A percentile compares a stretch with the other conserved stretches of the same genome.
phyloP scores from a whole-genome alignment of 2,797 vertebrate genomes.

The Parotocinclus haroldoi region DNA sequence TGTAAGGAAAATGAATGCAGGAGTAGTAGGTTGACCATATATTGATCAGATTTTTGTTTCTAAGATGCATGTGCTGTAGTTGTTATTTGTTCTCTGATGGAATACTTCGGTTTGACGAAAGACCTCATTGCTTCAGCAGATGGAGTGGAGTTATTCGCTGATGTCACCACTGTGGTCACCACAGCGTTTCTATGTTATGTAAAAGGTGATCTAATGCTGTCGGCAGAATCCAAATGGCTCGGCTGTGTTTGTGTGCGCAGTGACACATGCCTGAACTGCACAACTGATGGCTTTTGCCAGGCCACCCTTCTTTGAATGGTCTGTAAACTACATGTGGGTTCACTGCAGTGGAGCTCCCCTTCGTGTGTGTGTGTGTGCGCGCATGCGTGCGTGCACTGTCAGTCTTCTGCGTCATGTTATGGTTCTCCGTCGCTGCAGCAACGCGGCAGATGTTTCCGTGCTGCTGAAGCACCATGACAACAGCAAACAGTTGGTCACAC shows the following conservation, averaged over 20 bases:
- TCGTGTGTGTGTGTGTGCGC: neutral
- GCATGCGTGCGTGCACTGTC: conserved; percentile 2
- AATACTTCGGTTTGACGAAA: conserved; percentile 16
- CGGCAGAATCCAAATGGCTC: conserved; percentile 39
- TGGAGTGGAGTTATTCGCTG: conserved; percentile 42
- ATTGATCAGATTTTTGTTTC: neutral
- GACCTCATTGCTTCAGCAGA: conserved; percentile 48
- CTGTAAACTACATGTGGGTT: conserved; percentile 37
- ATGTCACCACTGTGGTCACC: conserved; percentile 52
- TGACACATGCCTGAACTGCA: neutral
- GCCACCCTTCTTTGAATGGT: conserved; percentile 29
- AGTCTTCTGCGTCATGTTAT: conserved; percentile 58
- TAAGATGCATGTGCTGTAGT: neutral
- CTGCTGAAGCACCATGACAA: conserved; percentile 54
- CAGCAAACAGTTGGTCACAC: conserved; percentile 49
- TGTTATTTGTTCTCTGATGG: conserved; percentile 13
- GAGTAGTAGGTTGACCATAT: too few relatives aligned
- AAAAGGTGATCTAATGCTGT: conserved; percentile 54
- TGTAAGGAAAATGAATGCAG: too few relatives aligned
- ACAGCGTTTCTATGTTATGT: conserved; percentile 48
- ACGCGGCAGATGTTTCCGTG: conserved; percentile 61
- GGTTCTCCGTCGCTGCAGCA: conserved; percentile 55
- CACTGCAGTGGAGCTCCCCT: conserved; percentile 33
- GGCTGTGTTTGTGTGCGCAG: conserved; percentile 43
- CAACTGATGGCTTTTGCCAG: conserved; percentile 36